Evolutionary conservation across 2,888 invertebrate genomes (phyloP).

Genomic region (Dasypogon diadema): DNA sequence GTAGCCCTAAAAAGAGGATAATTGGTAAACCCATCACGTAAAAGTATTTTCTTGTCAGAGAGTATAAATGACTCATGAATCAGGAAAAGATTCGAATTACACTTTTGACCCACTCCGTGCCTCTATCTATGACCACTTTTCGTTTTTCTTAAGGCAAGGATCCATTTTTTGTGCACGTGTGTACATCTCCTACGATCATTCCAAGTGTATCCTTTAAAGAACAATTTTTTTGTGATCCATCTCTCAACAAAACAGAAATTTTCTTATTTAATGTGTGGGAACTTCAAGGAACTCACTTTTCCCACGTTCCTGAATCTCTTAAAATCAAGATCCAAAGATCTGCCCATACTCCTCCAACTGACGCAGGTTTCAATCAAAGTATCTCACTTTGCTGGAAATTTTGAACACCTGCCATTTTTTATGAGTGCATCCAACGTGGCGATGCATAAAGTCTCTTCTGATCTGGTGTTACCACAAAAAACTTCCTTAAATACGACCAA

Average conservation of each 20-base stretch:
- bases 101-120: conserved; percentile 23
- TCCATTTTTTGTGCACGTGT: conserved; percentile 7
- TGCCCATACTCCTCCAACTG: not conserved
- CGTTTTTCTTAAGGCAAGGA: conserved; percentile 3
- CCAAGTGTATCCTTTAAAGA: conserved; percentile 26
- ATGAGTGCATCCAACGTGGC: conserved; percentile 41
- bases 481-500: conserved; percentile 4
- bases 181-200: not conserved
- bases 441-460: not conserved
- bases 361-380: not conserved
- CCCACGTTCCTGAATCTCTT: conserved; percentile 59
- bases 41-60: conserved; percentile 3
- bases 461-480: not conserved
- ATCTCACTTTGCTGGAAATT: conserved; percentile 28
- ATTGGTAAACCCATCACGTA: not conserved
- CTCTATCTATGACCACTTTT: conserved; percentile 14
- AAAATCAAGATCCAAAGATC: not conserved
- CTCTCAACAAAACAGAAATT: conserved; percentile 39
- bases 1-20: conserved; percentile 17
- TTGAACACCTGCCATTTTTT: conserved; percentile 67
- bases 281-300: conserved; percentile 61
- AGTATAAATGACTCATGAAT: conserved; percentile 23
- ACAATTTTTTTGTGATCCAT: conserved; percentile 3
- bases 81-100: conserved; percentile 53
- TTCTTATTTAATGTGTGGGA: conserved; percentile 61